Evolutionary conservation across 2,797 vertebrate species (phyloP).

Genomic region (Danio jaintianensis): DNA sequence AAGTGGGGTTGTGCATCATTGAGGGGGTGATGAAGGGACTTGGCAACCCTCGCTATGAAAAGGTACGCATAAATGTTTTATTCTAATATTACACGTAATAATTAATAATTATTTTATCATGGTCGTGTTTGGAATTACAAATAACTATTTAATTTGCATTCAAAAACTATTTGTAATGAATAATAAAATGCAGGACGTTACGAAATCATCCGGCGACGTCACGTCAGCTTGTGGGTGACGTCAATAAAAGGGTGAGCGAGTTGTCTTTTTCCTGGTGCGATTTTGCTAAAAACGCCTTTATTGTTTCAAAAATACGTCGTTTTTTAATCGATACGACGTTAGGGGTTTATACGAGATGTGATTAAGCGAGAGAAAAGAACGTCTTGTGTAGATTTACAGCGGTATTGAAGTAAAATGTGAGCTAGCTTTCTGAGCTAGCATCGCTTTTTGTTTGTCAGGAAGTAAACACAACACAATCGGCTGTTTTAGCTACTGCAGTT

Average conservation of each 20-base stretch:
- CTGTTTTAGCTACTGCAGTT: neutral
- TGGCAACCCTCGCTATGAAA: conserved; percentile 11
- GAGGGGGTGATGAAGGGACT: neutral
- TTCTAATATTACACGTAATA: neutral
- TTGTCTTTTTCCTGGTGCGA: neutral
- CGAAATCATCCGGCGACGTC: conserved; percentile 33
- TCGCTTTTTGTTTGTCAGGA: conserved; percentile 12
- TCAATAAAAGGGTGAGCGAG: conserved; percentile 47
- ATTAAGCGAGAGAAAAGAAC: neutral
- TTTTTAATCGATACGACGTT: neutral
- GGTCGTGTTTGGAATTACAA: no score
- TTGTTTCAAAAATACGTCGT: neutral
- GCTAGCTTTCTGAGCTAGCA: conserved; percentile 30
- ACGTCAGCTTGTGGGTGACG: conserved; percentile 45
- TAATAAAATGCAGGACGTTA: conserved; percentile 15
- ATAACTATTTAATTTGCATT: no score
- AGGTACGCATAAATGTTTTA: neutral
- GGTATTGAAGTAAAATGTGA: neutral
- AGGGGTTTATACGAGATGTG: neutral
- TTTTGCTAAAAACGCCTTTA: neutral
- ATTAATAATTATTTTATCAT: neutral
- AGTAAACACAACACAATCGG: conserved; percentile 7
- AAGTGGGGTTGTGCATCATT: fast-evolving
- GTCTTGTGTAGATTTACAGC: neutral
- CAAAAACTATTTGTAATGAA: neutral